phyloP scores from a whole-genome alignment of 2,797 vertebrate species.

The Pagetopsis macropterus region DNA sequence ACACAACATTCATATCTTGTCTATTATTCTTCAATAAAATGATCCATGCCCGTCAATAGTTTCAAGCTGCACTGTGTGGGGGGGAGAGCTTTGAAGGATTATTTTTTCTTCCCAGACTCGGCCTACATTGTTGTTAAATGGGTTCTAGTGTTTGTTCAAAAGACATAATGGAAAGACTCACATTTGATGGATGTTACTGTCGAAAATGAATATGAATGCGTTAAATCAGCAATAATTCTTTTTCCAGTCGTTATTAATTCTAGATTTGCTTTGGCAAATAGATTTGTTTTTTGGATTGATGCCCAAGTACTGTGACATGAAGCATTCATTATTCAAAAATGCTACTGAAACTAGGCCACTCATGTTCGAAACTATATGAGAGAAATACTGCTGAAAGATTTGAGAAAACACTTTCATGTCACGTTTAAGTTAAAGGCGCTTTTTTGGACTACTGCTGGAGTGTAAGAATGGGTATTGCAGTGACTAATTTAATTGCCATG shows the following conservation, averaged over 20 bases:
- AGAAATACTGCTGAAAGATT: constrained; percentile 67
- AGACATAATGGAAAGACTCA: constrained; percentile 54
- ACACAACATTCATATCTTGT: constrained; percentile 39
- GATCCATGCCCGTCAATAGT: constrained; percentile 24
- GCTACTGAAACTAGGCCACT: constrained; percentile 54
- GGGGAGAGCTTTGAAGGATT: neutral
- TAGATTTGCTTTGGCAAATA: constrained; percentile 65
- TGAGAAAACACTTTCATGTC: constrained; percentile 65
- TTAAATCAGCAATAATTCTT: constrained; percentile 62
- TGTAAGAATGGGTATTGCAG: constrained; percentile 51
- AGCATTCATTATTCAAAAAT: constrained; percentile 67
- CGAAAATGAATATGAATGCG: constrained; percentile 54
- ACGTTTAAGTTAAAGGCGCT: constrained; percentile 45
- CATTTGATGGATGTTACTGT: constrained; percentile 53
- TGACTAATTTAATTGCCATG: constrained; percentile 69
- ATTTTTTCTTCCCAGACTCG: neutral
- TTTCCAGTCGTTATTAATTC: constrained; percentile 62
- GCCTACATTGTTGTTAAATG: constrained; percentile 34
- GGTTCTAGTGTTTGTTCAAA: constrained; percentile 47
- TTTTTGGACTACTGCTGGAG: constrained; percentile 26
- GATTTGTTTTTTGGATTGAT: constrained; percentile 67
- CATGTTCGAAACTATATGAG: constrained; percentile 54
- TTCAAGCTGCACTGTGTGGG: constrained; percentile 18
- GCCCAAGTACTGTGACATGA: constrained; percentile 60
- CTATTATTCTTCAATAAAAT: constrained; percentile 48